Base-by-base conservation (phyloP, 2,797 vertebrate species). In the Echeneis naucrates region DNA sequence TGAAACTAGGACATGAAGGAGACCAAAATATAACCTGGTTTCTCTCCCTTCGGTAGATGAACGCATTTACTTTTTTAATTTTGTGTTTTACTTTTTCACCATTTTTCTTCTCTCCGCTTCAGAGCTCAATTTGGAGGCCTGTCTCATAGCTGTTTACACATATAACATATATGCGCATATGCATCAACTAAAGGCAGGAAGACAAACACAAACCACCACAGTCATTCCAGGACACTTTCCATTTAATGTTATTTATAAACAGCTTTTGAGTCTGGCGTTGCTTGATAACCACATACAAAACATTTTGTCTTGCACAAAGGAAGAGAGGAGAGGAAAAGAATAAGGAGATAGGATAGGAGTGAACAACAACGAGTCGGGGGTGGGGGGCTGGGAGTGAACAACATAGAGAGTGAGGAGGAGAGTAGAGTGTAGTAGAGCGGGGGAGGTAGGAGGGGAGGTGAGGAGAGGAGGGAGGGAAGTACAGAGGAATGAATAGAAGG, bases 191-290 rank as follows among this genome's bases (percentile, higher is more conserved):
- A 82, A 79, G 68, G 60, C 13, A 84, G 68, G 70, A 68, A 73
- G 84, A 86, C 79, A 86, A 85, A 91, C 72, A 73, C 61, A 75
- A 81, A 91, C 91, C 92, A 93, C 92, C 87, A 86, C 94, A 92
- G 92, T 89, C 74, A 89, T 95, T 93, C 88, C 92, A 94, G 95
- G 94, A 96, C 95, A 96, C 95, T 94, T 94, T 92, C 87, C 88
- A 91, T 94, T 95, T 94, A 93, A 93, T 95, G 84, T 92, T 93
- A 88, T 94, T 94, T 92, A 92, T 90, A 94, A 94, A 95, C 89
- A 92, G 90, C 86, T 92, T 93, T 91, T 86, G 88, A 92, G 89
- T 92, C 92, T 91, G 92, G 87, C 88, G 89, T 89, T 91, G 87
- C 90, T 92, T 84, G 83, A 92, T 92, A 92, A 93, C 88, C 92